Percentiles rank a stretch among this genome's conserved stretches.
These are phyloP conservation scores for Penaeus chinensis DNA, from an alignment of 1,140 invertebrate genomes.

Conservation along the genomic window DNA sequence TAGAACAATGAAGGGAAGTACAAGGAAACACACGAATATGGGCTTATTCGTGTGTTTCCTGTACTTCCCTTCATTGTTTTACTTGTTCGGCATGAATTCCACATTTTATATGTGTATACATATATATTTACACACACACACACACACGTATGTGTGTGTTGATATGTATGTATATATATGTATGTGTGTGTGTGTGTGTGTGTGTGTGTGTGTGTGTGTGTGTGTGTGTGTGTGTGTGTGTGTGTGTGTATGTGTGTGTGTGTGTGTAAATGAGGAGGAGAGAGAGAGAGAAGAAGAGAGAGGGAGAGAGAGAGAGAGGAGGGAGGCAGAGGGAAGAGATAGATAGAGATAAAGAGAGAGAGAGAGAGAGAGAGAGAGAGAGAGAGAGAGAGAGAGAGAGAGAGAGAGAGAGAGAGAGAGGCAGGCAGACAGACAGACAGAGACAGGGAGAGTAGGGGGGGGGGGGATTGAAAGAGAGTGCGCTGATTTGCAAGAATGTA, in stretches of 20 bases:
- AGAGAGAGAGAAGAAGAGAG: no score
- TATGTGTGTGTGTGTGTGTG: conserved; percentile 3
- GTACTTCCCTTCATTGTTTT: background rate
- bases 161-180: background rate
- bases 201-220: conserved; percentile 36
- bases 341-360: no score
- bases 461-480: no score
- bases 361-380: no score
- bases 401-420: no score
- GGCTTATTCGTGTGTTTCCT: background rate
- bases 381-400: no score
- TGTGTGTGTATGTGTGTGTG: conserved; percentile 44
- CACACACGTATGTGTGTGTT: background rate
- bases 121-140: background rate
- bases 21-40: no score
- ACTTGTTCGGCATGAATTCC: background rate
- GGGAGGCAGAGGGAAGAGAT: no score
- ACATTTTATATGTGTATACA: background rate
- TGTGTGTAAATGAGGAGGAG: background rate
- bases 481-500: no score
- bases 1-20: background rate
- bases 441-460: no score
- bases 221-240: conserved; percentile 37
- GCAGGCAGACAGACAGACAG: no score
- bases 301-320: no score